phyloP scores from a whole-genome alignment of 2,113 vertebrate genomes.

The Ciconia boyciana region DNA sequence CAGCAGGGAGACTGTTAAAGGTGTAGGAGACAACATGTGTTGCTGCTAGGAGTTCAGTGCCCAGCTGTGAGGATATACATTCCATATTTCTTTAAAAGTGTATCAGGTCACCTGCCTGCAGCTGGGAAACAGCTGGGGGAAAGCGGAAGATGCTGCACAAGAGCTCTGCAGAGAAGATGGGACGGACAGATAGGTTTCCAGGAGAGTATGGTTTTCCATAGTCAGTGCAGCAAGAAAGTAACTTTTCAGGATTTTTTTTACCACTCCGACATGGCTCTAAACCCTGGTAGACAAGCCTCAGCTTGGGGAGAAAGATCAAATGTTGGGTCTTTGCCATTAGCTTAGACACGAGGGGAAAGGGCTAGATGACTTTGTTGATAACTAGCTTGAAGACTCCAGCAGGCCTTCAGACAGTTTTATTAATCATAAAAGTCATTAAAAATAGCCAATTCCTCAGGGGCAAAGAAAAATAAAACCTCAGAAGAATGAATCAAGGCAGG shows the following conservation, averaged over 20 bases:
- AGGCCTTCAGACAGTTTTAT: constrained; percentile 51
- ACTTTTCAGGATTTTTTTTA: neutral
- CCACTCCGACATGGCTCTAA: neutral
- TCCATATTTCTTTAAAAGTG: neutral
- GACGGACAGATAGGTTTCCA: neutral
- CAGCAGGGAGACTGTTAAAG: neutral
- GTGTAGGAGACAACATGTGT: neutral
- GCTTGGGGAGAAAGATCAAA: neutral
- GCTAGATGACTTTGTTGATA: constrained; percentile 46
- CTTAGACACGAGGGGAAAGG: neutral
- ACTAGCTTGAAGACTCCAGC: constrained; percentile 20
- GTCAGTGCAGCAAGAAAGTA: neutral
- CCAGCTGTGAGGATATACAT: neutral
- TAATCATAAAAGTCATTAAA: constrained; percentile 45
- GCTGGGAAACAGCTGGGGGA: constrained; percentile 13
- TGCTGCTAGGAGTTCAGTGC: neutral
- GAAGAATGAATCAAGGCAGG: constrained; percentile 12
- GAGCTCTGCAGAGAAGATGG: neutral
- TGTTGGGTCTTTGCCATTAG: constrained; percentile 8
- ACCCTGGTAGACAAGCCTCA: neutral
- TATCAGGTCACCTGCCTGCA: neutral
- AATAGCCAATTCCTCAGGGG: constrained; percentile 8
- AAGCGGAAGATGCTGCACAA: neutral
- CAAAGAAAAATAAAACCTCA: constrained; percentile 4
- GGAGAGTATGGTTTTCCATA: neutral